A percentile compares a stretch with the other conserved stretches of the same genome.
Conservation (phyloP, 2,888 invertebrate species). For the Tipula unca region DNA sequence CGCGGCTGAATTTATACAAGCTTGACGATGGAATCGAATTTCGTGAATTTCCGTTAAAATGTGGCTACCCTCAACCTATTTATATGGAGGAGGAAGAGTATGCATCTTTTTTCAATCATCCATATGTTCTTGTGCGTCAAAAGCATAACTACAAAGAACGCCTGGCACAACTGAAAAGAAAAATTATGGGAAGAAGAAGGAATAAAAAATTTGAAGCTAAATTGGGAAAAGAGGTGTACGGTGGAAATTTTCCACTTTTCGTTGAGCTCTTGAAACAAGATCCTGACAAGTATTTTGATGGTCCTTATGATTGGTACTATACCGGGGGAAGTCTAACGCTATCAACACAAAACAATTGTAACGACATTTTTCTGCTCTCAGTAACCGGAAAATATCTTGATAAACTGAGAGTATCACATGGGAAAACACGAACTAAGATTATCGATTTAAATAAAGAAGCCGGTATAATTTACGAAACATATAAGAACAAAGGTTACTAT, state of each 20-base stretch:
- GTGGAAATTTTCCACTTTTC: conserved; percentile 20
- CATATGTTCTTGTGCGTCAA: not conserved
- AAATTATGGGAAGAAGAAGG: not conserved
- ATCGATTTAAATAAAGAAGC: not conserved
- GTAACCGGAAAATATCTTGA: not conserved
- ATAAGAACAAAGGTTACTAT: not conserved
- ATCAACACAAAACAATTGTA: not conserved
- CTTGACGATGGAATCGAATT: not conserved
- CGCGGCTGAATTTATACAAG: not conserved
- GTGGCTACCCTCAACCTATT: not conserved
- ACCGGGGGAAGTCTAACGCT: conserved; percentile 35
- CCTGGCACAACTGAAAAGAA: not conserved
- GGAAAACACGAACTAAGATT: not conserved
- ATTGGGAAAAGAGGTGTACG: not conserved
- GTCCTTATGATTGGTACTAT: conserved; percentile 37
- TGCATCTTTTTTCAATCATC: not conserved
- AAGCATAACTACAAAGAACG: not conserved
- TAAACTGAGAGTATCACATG: not conserved
- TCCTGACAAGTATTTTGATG: conserved; percentile 33
- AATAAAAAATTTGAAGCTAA: not conserved
- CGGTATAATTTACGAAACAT: not conserved
- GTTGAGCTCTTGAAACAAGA: conserved; percentile 28
- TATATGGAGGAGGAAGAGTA: not conserved
- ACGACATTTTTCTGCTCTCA: not conserved
- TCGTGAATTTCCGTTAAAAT: not conserved